phyloP scores from a whole-genome alignment of 2,797 vertebrate species.

The Phrynocephalus guinanensis region DNA sequence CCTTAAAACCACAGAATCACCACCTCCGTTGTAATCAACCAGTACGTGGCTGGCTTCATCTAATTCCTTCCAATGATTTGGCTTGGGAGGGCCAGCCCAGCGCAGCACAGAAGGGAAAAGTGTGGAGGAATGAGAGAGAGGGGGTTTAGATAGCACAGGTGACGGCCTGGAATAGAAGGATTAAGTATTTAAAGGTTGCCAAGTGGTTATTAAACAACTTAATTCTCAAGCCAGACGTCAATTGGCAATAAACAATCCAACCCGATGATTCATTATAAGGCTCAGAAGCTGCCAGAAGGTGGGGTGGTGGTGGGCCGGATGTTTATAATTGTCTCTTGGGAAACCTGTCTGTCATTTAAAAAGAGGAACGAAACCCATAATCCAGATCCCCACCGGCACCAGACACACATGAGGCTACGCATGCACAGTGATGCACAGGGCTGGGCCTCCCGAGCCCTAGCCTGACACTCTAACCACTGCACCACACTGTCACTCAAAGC shows the following conservation, averaged over 20 bases:
- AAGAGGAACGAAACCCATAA: neutral
- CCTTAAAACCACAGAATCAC: fast-evolving
- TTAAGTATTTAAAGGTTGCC: neutral
- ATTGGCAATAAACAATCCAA: slow-evolving; percentile 26
- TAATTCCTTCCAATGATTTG: slow-evolving; percentile 34
- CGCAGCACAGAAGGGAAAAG: fast-evolving
- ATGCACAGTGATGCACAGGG: too few species aligned
- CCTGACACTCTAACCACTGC: too few species aligned
- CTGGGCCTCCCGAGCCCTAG: too few species aligned
- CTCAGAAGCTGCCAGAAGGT: fast-evolving
- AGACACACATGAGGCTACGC: too few species aligned
- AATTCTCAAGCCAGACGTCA: slow-evolving; percentile 15
- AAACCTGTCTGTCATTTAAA: fast-evolving
- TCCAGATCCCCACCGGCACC: neutral
- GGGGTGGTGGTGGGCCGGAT: neutral
- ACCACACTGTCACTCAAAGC: too few species aligned
- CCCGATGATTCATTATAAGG: neutral
- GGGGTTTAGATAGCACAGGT: fast-evolving
- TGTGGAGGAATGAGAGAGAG: too few species aligned
- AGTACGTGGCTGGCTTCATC: neutral
- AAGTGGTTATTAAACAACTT: slow-evolving; percentile 36
- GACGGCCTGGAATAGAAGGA: neutral
- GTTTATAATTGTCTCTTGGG: neutral
- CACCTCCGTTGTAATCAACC: slow-evolving; percentile 1
- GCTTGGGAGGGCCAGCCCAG: neutral